phyloP scores from a whole-genome alignment of 2,113 vertebrate genomes.

The Agapornis roseicollis region DNA sequence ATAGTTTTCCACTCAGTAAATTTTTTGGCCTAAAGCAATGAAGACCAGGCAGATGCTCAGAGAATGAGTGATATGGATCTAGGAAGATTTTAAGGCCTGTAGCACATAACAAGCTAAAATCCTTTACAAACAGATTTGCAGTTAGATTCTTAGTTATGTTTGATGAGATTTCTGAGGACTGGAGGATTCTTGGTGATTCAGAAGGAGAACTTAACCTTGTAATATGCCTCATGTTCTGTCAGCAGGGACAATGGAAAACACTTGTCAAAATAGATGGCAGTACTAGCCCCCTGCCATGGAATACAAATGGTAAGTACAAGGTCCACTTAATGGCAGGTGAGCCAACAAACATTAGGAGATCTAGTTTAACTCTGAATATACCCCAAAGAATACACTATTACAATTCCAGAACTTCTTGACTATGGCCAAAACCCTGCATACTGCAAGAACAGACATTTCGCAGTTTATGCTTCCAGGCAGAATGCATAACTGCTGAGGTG shows the following conservation, averaged over 20 bases:
- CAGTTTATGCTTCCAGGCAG: not conserved
- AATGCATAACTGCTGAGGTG: conserved; percentile 5
- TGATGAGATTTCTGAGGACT: not conserved
- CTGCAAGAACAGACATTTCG: not conserved
- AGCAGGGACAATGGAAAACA: conserved; percentile 37
- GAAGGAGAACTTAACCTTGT: not conserved
- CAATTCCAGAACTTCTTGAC: not conserved
- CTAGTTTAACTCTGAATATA: not conserved
- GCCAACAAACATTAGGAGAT: conserved; percentile 26
- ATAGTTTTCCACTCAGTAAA: not conserved
- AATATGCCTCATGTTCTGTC: not conserved
- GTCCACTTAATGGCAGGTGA: conserved; percentile 3
- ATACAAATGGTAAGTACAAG: conserved; percentile 13
- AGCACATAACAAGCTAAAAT: not conserved
- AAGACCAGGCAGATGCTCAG: not conserved
- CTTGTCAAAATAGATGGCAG: conserved; percentile 44
- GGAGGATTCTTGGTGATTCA: not conserved
- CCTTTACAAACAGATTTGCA: not conserved
- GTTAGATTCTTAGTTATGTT: not conserved
- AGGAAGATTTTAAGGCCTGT: not conserved
- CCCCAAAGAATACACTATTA: conserved; percentile 36
- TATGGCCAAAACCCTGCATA: not conserved
- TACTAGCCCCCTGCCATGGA: not conserved
- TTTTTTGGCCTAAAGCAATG: not conserved
- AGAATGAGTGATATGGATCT: not conserved